Base-by-base conservation (phyloP, 2,797 vertebrate genomes). In the Poeciliopsis infans region DNA sequence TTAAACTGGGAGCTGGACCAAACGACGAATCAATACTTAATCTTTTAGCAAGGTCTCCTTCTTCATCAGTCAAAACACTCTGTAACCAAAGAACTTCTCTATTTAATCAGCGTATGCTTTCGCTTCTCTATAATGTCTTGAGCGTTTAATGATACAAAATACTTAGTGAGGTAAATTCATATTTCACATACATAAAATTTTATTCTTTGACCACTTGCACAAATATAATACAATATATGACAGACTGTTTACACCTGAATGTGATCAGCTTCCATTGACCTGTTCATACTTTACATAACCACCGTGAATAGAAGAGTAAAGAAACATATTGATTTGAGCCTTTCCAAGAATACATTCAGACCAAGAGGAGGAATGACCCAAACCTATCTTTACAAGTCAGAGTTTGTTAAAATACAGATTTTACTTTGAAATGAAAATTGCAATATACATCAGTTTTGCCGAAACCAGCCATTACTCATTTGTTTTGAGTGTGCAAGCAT, bases 311-410 rank as follows among this genome's bases (percentile, higher is more conserved):
- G 76, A 77, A 85, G 66, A 79, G 31, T 55, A 85, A 84, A 78
- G 45, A 36, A 81, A 78, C 74, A 74, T 70, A 80, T 33, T 66
- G 31, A 82, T 83, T 86, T 85, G 82, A 85, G 85, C 74, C 81
- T 81, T 81, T 81, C 59, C 47, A 78, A 78, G 81, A 91, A 93
- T 93, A 95, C 94, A 94, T 94, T 95, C 92, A 92, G 78, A 89
- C 79, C 85, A 16, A 75, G 68, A 77, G 79, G 69, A 82, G 87
- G 83, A 18, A 1, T 84, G 85, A 89, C 87, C 87, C 83, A 83
- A 90, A 79, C 85, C 79, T 81, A 51, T 53, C n/a, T 15, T 23
- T 18, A 31, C 15, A 53, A 75, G 86, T 89, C 83, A 89, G 85
- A 91, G 83, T 59, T 89, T 82, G 68, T 90, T 88, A 43, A 85